Conservation (phyloP, 2,113 vertebrate species). For the Pachypanchax playfairii region DNA sequence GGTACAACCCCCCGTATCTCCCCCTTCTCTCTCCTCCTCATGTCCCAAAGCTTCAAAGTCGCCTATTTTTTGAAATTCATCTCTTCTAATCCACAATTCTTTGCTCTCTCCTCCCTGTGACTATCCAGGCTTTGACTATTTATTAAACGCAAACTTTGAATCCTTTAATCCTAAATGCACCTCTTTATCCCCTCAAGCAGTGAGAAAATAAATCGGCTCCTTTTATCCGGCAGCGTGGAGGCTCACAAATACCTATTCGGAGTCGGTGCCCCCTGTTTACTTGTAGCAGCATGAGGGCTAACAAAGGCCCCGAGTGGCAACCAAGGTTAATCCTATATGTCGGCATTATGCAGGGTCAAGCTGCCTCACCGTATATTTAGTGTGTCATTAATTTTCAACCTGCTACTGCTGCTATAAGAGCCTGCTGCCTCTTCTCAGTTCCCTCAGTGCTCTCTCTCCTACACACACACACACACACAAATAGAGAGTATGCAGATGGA, state of each 20-base stretch:
- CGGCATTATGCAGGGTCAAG: constrained; percentile 82
- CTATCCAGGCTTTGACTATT: constrained; percentile 59
- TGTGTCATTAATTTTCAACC: constrained; percentile 90
- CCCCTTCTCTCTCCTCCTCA: constrained; percentile 10
- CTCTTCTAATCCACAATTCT: constrained; percentile 64
- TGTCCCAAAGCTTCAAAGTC: constrained; percentile 45
- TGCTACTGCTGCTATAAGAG: constrained; percentile 83
- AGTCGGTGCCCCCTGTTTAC: constrained; percentile 62
- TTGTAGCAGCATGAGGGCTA: constrained; percentile 66
- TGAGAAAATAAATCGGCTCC: constrained; percentile 73
- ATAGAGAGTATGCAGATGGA: constrained; percentile 29
- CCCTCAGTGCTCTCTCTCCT: constrained; percentile 16
- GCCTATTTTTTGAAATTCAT: constrained; percentile 54
- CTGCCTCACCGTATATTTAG: constrained; percentile 82
- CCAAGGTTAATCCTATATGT: constrained; percentile 86
- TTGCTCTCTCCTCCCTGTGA: constrained; percentile 35
- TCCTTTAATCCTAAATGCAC: constrained; percentile 78
- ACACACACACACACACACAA: constrained; percentile 30
- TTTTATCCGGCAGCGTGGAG: constrained; percentile 22
- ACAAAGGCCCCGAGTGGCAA: constrained; percentile 80
- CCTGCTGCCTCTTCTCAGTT: constrained; percentile 50
- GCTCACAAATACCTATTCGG: constrained; percentile 62
- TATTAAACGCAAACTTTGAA: constrained; percentile 75
- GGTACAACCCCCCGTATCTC: constrained; percentile 12
- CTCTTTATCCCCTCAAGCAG: constrained; percentile 68